These are phyloP conservation scores for Perca schrenkii DNA, from an alignment of 2,113 vertebrate genomes.

Conservation along the genomic window DNA sequence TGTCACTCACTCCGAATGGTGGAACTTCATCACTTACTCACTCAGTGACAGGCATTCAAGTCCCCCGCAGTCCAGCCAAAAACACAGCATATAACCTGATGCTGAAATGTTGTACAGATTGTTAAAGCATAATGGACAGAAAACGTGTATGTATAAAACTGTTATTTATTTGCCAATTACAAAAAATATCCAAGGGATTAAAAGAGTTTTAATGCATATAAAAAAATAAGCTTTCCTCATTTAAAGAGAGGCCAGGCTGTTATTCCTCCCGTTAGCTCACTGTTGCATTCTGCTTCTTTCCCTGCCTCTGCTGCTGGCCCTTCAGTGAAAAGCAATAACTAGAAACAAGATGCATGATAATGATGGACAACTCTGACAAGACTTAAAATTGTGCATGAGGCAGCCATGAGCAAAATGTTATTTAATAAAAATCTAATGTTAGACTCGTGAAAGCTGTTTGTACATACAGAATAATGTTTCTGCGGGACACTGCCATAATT, in stretches of 20 bases:
- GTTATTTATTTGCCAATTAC: not conserved
- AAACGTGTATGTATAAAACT: too few relatives aligned
- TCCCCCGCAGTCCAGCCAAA: too few relatives aligned
- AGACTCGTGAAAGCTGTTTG: constrained; percentile 4
- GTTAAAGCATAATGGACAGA: not conserved
- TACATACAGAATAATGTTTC: constrained; percentile 8
- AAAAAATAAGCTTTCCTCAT: not conserved
- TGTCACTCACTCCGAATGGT: too few relatives aligned
- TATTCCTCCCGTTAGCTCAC: not conserved
- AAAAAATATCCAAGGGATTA: not conserved
- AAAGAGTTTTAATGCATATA: not conserved
- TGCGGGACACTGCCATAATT: constrained; percentile 22
- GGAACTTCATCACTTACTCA: too few relatives aligned
- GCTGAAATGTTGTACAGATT: not conserved
- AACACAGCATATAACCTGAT: not conserved
- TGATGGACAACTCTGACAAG: not conserved
- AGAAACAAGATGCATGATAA: constrained; percentile 1
- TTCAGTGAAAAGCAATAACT: constrained; percentile 22
- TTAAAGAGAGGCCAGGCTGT: not conserved
- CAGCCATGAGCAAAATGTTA: constrained; percentile 3
- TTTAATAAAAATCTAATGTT: constrained; percentile 10
- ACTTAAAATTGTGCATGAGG: not conserved
- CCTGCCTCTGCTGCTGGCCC: constrained; percentile 5
- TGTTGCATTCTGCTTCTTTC: constrained; percentile 1
- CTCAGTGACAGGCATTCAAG: too few relatives aligned